These are phyloP conservation scores for Platycnemis pennipes DNA, from an alignment of 2,888 invertebrate species.

Conservation along the genomic window DNA sequence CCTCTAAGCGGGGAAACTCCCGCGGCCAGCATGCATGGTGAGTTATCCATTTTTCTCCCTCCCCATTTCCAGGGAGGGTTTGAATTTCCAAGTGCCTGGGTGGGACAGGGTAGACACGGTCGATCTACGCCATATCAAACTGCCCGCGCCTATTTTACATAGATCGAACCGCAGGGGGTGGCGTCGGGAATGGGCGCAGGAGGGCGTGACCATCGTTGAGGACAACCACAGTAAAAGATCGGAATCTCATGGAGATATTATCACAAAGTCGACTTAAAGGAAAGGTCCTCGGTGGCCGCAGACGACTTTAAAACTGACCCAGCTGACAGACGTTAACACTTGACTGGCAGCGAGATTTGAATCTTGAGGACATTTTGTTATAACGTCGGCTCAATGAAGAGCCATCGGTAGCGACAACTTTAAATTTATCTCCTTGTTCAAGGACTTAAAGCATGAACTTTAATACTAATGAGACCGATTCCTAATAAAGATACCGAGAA, in stretches of 20 bases:
- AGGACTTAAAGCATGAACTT: too few relatives aligned
- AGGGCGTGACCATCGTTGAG: neutral
- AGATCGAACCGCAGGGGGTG: neutral
- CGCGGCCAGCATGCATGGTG: neutral
- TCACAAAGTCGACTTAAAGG: neutral
- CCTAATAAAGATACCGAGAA: too few relatives aligned
- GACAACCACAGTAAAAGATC: neutral
- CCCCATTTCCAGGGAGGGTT: neutral
- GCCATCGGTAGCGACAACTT: too few relatives aligned
- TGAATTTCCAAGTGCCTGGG: neutral
- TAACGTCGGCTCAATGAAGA: too few relatives aligned
- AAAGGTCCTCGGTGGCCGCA: neutral
- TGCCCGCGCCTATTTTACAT: constrained; percentile 37
- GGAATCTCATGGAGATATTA: neutral
- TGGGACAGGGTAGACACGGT: constrained; percentile 26
- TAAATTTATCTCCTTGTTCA: too few relatives aligned
- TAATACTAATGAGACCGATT: too few relatives aligned
- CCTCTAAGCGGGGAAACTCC: neutral
- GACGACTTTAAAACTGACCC: too few relatives aligned
- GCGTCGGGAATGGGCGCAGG: neutral
- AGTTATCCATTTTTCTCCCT: neutral
- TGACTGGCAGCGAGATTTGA: too few relatives aligned
- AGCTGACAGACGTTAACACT: too few relatives aligned
- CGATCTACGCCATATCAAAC: constrained; percentile 55
- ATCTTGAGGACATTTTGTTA: too few relatives aligned